Base-by-base conservation (phyloP, 1,140 invertebrate genomes). In the Neotoxoptera formosana region DNA sequence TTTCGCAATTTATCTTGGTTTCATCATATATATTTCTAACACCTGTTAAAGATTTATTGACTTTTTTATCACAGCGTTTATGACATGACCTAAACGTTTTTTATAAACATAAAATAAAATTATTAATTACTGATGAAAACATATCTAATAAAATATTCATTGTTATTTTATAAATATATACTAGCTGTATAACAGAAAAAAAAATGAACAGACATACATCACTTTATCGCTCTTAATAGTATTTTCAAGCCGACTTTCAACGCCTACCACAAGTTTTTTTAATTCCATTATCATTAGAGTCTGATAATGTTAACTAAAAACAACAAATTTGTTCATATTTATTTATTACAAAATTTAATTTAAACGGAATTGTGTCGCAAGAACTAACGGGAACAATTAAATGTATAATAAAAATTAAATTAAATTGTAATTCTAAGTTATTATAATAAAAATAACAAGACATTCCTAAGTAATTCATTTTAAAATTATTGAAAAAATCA, bases 11-110 rank as follows among this genome's bases (percentile, higher is more conserved):
- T n/a, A n/a, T 87, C 45, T 36, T 48, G 6, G 51, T 53, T 53
- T 21, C 84, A 30, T 45, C 1, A 30, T 87, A 17, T 34, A 53
- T 36, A 36, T 23, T 89, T 53, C 47, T 53, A 36, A 56, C 48
- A 56, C 88, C 21, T 91, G 67, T 76, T 67, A 76, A 76, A 91
- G 3, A 91, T 47, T 67, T 76, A 76, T 41, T 47, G 41, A 76
- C 56, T 34, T 45, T 67, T 76, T 76, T 76, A 3, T n/a, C 17
- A 76, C 45, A 47, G 20, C 4, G n/a, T 91, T 76, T 47, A 91
- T 23, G 36, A 2, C 21, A 30, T 21, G 56, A 34, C 30, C 41
- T 76, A n/a, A 17, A 41, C 20, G 11, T 2, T 36, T 60, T 90
- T 34, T 91, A 34, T 91, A 20, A 14, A 1, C 36, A 21, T n/a